These are phyloP conservation scores for human (Homo sapiens) DNA, from an alignment of 2,113 vertebrate species.

Conservation along the genomic window DNA sequence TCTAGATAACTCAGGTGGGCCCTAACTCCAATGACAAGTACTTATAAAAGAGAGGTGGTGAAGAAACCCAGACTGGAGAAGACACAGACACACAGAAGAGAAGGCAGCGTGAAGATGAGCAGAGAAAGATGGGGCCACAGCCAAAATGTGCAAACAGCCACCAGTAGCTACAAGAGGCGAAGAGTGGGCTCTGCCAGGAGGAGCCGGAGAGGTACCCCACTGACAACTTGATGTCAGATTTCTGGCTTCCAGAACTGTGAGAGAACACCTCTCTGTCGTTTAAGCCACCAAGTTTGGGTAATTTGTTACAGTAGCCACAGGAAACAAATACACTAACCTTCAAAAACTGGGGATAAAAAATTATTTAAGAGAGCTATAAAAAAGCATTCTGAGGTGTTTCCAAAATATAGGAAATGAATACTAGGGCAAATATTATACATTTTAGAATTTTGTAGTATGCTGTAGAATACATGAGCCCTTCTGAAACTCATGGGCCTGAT, in stretches of 20 bases:
- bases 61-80: neutral
- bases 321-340: neutral
- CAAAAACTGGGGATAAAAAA: neutral
- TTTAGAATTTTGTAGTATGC: neutral
- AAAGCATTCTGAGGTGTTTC: neutral
- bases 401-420: neutral
- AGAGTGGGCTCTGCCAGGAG: neutral
- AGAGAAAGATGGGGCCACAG: neutral
- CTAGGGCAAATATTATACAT: neutral
- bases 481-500: neutral
- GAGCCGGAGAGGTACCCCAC: neutral
- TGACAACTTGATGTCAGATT: neutral
- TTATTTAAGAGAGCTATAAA: neutral
- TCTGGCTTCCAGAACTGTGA: neutral
- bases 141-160: neutral
- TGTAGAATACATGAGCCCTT: neutral
- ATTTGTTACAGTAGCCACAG: neutral
- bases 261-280: neutral
- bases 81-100: neutral
- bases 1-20: neutral
- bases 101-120: neutral
- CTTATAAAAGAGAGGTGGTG: neutral
- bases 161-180: neutral
- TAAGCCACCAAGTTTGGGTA: neutral
- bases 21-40: neutral